phyloP scores from a whole-genome alignment of 2,888 invertebrate species.

The Endotricha flammealis region DNA sequence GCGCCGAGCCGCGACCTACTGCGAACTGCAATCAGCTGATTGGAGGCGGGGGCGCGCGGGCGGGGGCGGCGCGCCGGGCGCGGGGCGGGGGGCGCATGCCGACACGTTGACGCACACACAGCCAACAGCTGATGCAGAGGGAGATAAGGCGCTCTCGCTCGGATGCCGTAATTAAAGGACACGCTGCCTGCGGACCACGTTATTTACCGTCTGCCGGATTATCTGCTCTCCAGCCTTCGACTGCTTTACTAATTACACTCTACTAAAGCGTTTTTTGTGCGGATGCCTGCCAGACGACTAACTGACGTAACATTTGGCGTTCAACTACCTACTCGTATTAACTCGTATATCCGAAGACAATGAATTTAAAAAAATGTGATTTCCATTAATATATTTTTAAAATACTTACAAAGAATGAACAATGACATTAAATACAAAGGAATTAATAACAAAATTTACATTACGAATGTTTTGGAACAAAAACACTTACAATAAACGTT shows the following conservation, averaged over 20 bases:
- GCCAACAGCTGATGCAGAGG: conserved; percentile 39
- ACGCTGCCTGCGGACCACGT: conserved; percentile 17
- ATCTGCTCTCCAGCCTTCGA: background rate
- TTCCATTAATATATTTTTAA: no score
- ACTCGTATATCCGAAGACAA: no score
- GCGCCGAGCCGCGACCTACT: conserved; percentile 43
- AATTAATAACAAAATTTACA: no score
- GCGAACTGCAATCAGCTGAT: conserved; percentile 71
- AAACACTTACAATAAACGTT: no score
- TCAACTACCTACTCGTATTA: no score
- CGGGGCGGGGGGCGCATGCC: conserved; percentile 25
- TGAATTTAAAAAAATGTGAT: no score
- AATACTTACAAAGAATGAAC: no score
- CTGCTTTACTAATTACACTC: background rate
- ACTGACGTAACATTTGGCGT: background rate
- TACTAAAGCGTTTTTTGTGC: background rate
- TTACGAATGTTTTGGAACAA: no score
- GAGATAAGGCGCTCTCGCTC: conserved; percentile 27
- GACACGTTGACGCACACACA: conserved; percentile 24
- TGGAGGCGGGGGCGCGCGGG: conserved; percentile 38
- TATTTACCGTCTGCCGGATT: conserved; percentile 14
- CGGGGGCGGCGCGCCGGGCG: conserved; percentile 16
- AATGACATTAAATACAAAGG: no score
- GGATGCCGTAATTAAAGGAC: conserved; percentile 19
- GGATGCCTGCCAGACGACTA: background rate